These are phyloP conservation scores for Murina feae DNA, from an alignment of 2,113 vertebrate species.

Conservation along the genomic window DNA sequence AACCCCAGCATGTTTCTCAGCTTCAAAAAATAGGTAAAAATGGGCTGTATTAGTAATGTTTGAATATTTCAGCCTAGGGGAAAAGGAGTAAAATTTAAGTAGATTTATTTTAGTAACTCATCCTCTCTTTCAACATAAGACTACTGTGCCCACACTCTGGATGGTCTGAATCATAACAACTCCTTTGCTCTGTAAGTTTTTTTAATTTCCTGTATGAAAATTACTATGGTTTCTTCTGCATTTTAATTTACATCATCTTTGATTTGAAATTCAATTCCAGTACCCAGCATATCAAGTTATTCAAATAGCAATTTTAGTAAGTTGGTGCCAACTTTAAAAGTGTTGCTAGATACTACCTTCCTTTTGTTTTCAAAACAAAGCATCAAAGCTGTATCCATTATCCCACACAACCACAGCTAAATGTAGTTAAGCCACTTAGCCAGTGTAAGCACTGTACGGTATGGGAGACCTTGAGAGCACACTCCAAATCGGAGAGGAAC, in stretches of 20 bases:
- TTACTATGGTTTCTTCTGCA: neutral
- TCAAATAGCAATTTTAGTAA: constrained; percentile 23
- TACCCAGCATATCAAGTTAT: neutral
- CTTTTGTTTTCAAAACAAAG: neutral
- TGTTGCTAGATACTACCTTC: neutral
- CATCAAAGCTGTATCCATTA: neutral
- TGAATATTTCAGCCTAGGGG: neutral
- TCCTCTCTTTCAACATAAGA: neutral
- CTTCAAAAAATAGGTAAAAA: constrained; percentile 73
- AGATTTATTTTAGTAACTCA: neutral
- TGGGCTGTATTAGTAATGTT: neutral
- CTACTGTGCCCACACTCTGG: neutral
- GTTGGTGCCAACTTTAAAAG: neutral
- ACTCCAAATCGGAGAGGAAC: neutral
- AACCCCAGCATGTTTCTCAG: constrained; percentile 85
- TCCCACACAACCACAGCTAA: neutral
- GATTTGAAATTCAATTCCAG: neutral
- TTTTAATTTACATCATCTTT: neutral
- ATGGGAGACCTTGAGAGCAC: neutral
- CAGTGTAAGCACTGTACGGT: neutral
- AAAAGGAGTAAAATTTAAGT: neutral
- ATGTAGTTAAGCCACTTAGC: neutral
- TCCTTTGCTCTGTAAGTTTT: neutral
- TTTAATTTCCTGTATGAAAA: neutral
- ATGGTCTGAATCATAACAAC: neutral